Evolutionary conservation across 2,888 invertebrate species (phyloP).

Genomic region (Leptopilina drosophilae): DNA sequence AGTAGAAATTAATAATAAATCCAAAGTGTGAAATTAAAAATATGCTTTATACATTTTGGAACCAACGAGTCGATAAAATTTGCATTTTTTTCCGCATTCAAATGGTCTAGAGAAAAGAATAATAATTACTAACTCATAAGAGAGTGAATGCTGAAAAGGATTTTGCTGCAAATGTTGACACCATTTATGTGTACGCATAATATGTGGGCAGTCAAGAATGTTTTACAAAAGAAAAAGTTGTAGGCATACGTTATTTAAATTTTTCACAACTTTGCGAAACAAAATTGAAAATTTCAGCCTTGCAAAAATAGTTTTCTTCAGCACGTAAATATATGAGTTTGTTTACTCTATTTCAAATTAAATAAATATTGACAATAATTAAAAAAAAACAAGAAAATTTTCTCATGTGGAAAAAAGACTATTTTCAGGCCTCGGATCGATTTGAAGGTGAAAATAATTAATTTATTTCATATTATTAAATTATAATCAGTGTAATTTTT

Average conservation of each 20-base stretch:
- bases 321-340: too few species aligned
- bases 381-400: too few species aligned
- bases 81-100: background rate
- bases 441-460: too few species aligned
- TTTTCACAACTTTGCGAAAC: background rate
- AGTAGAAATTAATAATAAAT: background rate
- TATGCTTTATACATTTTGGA: background rate
- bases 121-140: background rate
- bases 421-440: too few species aligned
- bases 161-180: slow-evolving; percentile 9
- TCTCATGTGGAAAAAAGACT: too few species aligned
- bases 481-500: too few species aligned
- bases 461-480: too few species aligned
- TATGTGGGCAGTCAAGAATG: slow-evolving; percentile 25
- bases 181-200: background rate
- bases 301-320: too few species aligned
- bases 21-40: background rate
- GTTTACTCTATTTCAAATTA: too few species aligned
- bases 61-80: slow-evolving; percentile 1
- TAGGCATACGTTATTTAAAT: slow-evolving; percentile 17
- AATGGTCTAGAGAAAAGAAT: slow-evolving; percentile 5
- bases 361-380: too few species aligned
- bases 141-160: background rate
- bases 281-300: background rate
- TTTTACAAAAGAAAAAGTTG: slow-evolving; percentile 1